phyloP scores from a whole-genome alignment of 2,113 vertebrate species.

The Otis tarda region DNA sequence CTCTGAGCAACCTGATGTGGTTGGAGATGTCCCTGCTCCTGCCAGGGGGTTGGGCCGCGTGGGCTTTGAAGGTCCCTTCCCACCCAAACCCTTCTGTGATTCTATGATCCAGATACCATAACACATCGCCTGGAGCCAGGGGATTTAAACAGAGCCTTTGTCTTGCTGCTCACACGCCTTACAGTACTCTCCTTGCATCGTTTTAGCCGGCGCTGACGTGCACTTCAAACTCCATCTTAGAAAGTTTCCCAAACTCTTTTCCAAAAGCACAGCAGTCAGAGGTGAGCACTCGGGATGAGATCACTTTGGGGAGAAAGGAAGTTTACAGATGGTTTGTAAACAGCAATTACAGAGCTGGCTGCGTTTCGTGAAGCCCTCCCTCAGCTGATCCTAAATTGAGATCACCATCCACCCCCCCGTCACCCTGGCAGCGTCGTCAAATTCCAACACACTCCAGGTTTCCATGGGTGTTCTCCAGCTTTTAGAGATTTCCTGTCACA shows the following conservation, averaged over 20 bases:
- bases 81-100: too few species aligned
- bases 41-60: too few species aligned
- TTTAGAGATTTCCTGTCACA: rapidly evolving
- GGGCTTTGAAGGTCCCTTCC: too few species aligned
- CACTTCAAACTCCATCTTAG: neutral
- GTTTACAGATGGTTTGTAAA: neutral
- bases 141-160: too few species aligned
- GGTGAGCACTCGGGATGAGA: neutral
- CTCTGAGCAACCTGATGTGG: too few species aligned
- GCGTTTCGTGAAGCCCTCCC: neutral
- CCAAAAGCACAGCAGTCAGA: neutral
- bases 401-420: neutral
- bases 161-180: neutral
- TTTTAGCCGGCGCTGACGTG: neutral
- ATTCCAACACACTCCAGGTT: neutral
- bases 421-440: neutral
- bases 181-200: neutral
- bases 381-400: neutral
- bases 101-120: too few species aligned
- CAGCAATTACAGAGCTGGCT: neutral
- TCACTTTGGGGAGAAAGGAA: neutral
- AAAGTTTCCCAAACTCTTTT: neutral
- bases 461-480: neutral
- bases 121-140: too few species aligned
- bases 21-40: too few species aligned